Evolutionary conservation across 2,113 vertebrate species (phyloP).

Genomic region (Prolemur simus): DNA sequence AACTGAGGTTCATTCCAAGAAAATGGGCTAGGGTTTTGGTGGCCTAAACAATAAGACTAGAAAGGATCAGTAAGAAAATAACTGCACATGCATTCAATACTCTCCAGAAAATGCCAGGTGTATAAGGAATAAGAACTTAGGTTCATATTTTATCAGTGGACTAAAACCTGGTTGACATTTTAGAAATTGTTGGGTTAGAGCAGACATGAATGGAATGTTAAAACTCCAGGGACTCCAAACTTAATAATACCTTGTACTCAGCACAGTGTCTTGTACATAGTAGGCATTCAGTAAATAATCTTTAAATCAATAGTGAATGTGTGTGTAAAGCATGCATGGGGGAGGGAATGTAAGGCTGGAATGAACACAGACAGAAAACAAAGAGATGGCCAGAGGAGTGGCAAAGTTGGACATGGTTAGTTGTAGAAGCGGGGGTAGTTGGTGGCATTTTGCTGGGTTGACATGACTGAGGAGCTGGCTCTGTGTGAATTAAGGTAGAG

Average conservation of each 20-base stretch:
- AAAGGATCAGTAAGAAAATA: conserved; percentile 60
- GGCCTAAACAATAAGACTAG: background rate
- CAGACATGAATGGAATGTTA: conserved; percentile 45
- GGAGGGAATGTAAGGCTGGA: background rate
- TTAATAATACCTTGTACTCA: background rate
- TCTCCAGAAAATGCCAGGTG: conserved; percentile 55
- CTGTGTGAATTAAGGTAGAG: background rate
- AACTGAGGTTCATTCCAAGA: conserved; percentile 59
- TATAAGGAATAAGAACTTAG: conserved; percentile 44
- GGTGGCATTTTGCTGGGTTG: background rate
- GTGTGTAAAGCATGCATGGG: background rate
- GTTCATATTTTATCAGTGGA: conserved; percentile 46
- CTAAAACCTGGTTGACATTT: conserved; percentile 56
- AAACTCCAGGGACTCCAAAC: conserved; percentile 37
- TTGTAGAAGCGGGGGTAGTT: background rate
- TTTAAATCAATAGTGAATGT: background rate
- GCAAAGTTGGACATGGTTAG: background rate
- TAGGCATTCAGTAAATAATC: background rate
- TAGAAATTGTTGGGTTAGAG: conserved; percentile 54
- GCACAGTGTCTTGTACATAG: background rate
- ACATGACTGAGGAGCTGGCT: background rate
- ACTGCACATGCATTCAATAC: conserved; percentile 41
- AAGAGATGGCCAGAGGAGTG: background rate
- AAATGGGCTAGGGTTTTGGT: conserved; percentile 63
- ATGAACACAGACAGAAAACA: background rate